Conservation (phyloP, 2,888 invertebrate species). For the Malthinus flaveolus region DNA sequence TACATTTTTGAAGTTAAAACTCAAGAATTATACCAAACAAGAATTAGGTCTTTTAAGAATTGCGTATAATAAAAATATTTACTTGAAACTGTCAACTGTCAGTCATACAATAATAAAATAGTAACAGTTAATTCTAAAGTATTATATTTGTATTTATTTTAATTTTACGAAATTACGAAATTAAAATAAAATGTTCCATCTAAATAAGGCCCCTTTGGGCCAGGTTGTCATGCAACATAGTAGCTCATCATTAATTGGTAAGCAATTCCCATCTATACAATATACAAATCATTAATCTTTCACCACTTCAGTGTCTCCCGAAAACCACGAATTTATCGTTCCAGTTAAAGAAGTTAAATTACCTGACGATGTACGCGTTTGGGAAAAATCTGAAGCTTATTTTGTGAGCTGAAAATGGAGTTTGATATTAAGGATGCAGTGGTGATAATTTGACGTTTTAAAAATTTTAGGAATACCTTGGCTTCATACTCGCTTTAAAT, state of each 20-base stretch:
- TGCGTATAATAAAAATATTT: no score
- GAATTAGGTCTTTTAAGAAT: no score
- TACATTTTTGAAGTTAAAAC: neutral
- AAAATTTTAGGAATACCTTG: slow-evolving; percentile 71
- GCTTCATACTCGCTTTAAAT: slow-evolving; percentile 86
- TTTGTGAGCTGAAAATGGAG: slow-evolving; percentile 58
- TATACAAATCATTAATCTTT: neutral
- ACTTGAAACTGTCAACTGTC: no score
- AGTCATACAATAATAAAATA: no score
- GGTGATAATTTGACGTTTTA: neutral
- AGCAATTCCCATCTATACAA: no score
- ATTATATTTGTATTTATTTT: no score
- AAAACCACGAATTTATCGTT: slow-evolving; percentile 64
- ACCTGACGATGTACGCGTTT: slow-evolving; percentile 72
- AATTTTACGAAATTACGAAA: neutral
- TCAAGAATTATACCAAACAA: neutral
- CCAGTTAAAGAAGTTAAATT: slow-evolving; percentile 69
- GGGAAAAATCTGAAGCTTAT: slow-evolving; percentile 87
- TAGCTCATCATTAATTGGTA: no score
- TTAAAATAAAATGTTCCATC: neutral
- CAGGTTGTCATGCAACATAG: neutral
- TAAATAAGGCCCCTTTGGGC: neutral
- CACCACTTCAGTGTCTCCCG: slow-evolving; percentile 46
- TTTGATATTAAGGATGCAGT: neutral
- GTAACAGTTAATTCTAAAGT: no score